A percentile compares a stretch with the other conserved stretches of the same genome.
phyloP scores from a whole-genome alignment of 1,140 invertebrate species.

The Diabrotica undecimpunctata region DNA sequence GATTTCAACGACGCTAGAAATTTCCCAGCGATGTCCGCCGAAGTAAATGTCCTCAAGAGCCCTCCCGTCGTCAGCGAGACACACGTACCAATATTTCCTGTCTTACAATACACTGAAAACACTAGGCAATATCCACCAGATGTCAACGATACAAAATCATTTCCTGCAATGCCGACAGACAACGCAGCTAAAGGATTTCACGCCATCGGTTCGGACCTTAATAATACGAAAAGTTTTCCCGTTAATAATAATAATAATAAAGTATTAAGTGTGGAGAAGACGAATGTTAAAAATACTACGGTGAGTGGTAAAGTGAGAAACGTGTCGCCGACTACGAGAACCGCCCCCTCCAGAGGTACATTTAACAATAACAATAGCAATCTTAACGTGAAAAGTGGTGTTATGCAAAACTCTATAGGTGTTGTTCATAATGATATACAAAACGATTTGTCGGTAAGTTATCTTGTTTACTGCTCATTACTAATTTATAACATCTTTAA shows the following conservation, averaged over 20 bases:
- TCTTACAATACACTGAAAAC: no score
- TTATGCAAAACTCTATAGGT: not conserved
- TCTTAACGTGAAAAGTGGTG: slow-evolving; percentile 17
- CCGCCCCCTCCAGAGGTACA: slow-evolving; percentile 3
- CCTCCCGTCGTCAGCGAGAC: slow-evolving; percentile 12
- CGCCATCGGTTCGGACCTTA: slow-evolving; percentile 12
- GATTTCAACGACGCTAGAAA: slow-evolving; percentile 6
- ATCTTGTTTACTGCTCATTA: not conserved
- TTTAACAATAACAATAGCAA: slow-evolving; percentile 15
- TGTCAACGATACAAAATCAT: slow-evolving; percentile 18
- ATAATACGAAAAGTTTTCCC: slow-evolving; percentile 22
- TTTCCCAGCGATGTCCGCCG: not conserved
- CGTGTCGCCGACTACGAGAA: slow-evolving; percentile 7
- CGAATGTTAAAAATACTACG: slow-evolving; percentile 20
- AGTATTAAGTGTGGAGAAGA: slow-evolving; percentile 19
- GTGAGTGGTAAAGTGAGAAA: slow-evolving; percentile 12
- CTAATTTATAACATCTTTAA: no score
- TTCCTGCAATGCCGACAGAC: slow-evolving; percentile 16
- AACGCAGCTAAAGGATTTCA: not conserved
- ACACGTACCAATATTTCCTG: not conserved
- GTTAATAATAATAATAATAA: slow-evolving; percentile 21
- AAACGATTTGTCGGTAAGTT: slow-evolving; percentile 33
- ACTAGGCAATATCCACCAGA: not conserved
- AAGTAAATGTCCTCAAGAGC: not conserved
- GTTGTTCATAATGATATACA: slow-evolving; percentile 25